These are phyloP conservation scores for Anguilla rostrata DNA, from an alignment of 2,113 vertebrate species.

Conservation along the genomic window DNA sequence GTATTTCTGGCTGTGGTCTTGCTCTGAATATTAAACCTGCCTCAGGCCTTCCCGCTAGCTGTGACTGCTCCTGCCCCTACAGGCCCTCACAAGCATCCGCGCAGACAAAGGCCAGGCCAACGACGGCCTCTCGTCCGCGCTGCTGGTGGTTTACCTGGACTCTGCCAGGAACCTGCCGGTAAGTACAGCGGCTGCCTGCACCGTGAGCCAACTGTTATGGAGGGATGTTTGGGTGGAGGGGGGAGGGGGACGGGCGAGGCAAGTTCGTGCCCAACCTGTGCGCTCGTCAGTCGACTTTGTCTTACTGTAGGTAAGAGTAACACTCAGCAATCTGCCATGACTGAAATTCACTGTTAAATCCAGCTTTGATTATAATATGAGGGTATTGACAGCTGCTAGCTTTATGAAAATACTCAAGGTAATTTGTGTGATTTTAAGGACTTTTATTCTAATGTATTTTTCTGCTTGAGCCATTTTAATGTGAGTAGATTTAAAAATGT, in stretches of 20 bases:
- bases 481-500: neutral
- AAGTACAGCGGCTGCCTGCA: constrained; percentile 55
- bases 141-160: constrained; percentile 91
- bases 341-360: neutral
- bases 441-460: neutral
- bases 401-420: neutral
- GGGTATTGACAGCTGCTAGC: neutral
- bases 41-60: neutral
- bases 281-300: neutral
- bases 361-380: neutral
- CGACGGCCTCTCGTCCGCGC: constrained; percentile 87
- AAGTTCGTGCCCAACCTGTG: neutral
- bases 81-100: constrained; percentile 84
- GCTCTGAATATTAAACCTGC: neutral
- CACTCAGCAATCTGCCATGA: neutral
- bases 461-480: neutral
- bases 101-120: constrained; percentile 85
- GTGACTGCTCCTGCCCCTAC: constrained; percentile 14
- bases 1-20: neutral
- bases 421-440: neutral
- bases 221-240: neutral
- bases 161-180: constrained; percentile 93
- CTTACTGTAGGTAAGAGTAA: neutral
- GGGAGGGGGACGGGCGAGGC: too few relatives aligned
- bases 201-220: neutral